Base-by-base conservation (phyloP, 1,140 invertebrate genomes). In the Papilio glaucus region DNA sequence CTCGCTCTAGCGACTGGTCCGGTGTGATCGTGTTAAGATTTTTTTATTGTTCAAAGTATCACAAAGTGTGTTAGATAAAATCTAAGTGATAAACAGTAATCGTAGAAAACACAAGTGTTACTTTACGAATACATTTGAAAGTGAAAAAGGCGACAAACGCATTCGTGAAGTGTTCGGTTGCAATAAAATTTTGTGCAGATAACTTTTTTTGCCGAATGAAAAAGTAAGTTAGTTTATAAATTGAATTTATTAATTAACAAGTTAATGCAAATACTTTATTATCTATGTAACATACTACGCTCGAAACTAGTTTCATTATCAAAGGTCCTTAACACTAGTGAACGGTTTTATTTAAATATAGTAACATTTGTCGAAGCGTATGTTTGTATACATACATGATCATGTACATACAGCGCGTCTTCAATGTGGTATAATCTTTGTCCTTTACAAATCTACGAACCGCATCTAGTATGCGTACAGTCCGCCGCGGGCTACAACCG, bases 401-500 rank as follows among this genome's bases (percentile, higher is more conserved):
- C 15, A 49, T 8, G 15, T 49, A 8, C 12, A 49, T 53, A 21
- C 8, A 53, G 10, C 15, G 42, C n/a, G 9, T 24, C n/a, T n/a
- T n/a, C n/a, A n/a, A n/a, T n/a, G n/a, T n/a, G n/a, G n/a, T n/a
- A n/a, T n/a, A n/a, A n/a, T n/a, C n/a, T n/a, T n/a, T 24, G 18
- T 24, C 42, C n/a, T 18, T 18, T 18, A 18, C 57, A 8, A 26
- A 62, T 10, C 13, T 37, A 37, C 13, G 13, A 10, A 33, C 29
- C 29, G 13, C 60, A 9, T 4, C 49, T 4, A 49, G 42, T 49
- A n/a, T 8, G 15, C 42, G n/a, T 21, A 18, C 42, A 49, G 15
- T 49, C 4, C 18, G 53, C 13, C 21, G 57, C 37, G 18, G 60
- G 39, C 60, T 49, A 13, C 71, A 21, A 71, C 75, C 79, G 80